Evolutionary conservation across 2,113 vertebrate species (phyloP), one percentile per base, ranked within the genome.

Genomic region (Tinamus guttatus): DNA sequence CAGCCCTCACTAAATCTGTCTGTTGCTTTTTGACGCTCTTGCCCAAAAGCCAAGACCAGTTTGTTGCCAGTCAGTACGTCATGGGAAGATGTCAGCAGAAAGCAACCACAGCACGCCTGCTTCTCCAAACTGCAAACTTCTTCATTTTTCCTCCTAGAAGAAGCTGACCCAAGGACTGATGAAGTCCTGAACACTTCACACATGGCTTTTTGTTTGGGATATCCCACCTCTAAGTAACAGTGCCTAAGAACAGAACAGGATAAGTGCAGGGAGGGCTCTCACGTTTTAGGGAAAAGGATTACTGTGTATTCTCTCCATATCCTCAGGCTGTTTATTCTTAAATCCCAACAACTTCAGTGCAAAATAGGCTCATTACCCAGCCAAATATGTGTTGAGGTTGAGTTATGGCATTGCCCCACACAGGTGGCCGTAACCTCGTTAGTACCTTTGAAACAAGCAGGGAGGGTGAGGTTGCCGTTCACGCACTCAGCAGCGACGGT

Each of bases 401-500:
- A 89, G 10, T 13, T 7, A 6, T 40, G 63, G 11, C 21, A 1
- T 17, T 49, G 40, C 17, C 38, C 52, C 56, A 24, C 15, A 3
- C 17, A 3, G 18, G 45, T 32, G 1, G 30, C 14, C 34, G 28
- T 41, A 91, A 28, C 38, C 10, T 58, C 5, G 41, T 16, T 67
- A 89, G 5, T 94, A 98, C 99, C 98, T 96, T 98, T 94, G 86
- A 98, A 99, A 87, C 99, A 99, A 24, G 94, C 96, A 9, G 99
- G 99, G 41, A 98, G 85, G 11, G 97, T 96, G 7, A 99, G 94
- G 51, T 93, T 96, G 58, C 99, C 98, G 7, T 99, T 97, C 7
- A 97, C 47, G 34, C 99, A 99, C 3, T 96, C 94, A 63, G 75
- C 96, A 14, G 92, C 96, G 14, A 98, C 98, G 0, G 98, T 98